Percentiles rank a stretch among this genome's conserved stretches.
phyloP scores from a whole-genome alignment of 2,888 invertebrate genomes.

The Ophion ventricosus region DNA sequence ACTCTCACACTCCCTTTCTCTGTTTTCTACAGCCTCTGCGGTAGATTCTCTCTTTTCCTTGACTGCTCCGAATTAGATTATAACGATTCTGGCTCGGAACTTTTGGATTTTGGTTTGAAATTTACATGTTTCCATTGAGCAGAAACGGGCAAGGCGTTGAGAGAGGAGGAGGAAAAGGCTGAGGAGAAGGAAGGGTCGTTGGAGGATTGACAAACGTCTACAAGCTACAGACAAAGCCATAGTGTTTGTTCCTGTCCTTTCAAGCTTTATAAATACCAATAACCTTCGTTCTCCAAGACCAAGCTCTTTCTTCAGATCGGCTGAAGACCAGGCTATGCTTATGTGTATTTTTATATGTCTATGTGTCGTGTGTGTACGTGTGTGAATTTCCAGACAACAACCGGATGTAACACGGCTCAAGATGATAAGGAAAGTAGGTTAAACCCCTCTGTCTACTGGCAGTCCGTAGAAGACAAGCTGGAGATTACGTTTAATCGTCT shows the following conservation, averaged over 20 bases:
- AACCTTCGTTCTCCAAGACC: too few species aligned
- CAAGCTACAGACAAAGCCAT: neutral
- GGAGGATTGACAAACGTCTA: too few species aligned
- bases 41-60: conserved; percentile 7
- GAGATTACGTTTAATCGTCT: too few species aligned
- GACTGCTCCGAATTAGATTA: neutral
- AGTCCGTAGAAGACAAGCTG: neutral
- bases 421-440: neutral
- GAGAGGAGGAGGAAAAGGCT: neutral
- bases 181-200: too few species aligned
- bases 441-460: neutral
- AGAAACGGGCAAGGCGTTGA: neutral
- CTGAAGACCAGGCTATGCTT: too few species aligned
- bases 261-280: neutral
- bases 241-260: neutral
- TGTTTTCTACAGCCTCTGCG: neutral
- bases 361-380: neutral
- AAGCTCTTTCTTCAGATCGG: too few species aligned
- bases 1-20: neutral
- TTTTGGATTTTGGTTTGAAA: conserved; percentile 37
- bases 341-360: too few species aligned
- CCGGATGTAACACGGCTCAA: neutral
- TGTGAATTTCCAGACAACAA: neutral
- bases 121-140: conserved; percentile 59
- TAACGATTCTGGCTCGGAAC: conserved; percentile 37